phyloP scores from a whole-genome alignment of 2,113 vertebrate species.

The Sinocyclocheilus anshuiensis region DNA sequence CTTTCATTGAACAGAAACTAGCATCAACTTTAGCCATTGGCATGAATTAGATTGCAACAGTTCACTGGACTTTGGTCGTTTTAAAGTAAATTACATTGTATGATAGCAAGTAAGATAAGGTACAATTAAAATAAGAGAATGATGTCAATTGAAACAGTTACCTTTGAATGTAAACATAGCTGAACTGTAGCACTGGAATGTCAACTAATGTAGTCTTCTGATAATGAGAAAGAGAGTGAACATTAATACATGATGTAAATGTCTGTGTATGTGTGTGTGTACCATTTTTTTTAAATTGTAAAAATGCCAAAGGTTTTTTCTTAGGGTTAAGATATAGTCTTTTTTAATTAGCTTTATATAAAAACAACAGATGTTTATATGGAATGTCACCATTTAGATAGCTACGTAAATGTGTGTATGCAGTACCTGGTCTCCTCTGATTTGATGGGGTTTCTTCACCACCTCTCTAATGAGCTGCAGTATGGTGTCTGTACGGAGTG shows the following conservation, averaged over 20 bases:
- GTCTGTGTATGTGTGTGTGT: too few relatives aligned
- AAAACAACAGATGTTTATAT: background rate
- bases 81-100: background rate
- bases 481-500: constrained; percentile 81
- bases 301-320: too few relatives aligned
- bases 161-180: constrained; percentile 87
- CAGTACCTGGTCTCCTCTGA: constrained; percentile 90
- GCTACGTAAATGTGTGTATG: background rate
- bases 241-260: background rate
- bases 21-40: background rate
- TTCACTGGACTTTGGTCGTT: background rate
- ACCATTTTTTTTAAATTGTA: too few relatives aligned
- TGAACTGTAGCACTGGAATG: constrained; percentile 90
- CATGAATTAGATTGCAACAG: background rate
- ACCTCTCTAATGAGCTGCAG: constrained; percentile 92
- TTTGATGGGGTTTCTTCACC: constrained; percentile 90
- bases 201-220: constrained; percentile 88
- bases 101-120: background rate
- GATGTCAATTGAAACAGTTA: constrained; percentile 58
- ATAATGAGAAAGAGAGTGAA: background rate
- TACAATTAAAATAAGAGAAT: background rate
- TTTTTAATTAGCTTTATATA: too few relatives aligned
- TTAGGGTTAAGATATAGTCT: too few relatives aligned
- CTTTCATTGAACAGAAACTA: background rate
- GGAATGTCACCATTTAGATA: background rate